Evolutionary conservation across 2,797 vertebrate genomes (phyloP), one percentile per base, ranked within the genome.

Genomic region (Gallinago solitaria): DNA sequence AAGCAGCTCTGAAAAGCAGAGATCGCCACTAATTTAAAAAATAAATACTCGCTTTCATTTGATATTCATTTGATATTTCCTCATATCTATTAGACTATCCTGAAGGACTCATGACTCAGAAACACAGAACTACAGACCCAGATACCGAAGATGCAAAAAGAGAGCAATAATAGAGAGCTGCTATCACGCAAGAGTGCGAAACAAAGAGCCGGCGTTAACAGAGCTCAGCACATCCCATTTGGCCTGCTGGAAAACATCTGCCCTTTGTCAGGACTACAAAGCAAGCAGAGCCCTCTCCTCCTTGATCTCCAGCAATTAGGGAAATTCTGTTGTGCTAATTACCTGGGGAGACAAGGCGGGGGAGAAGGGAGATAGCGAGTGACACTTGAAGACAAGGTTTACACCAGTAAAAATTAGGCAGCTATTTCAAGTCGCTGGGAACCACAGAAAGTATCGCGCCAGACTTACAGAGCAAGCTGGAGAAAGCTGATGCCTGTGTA

Each of bases 241-340:
- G 95, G 96, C 83, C 88, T 95, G 73, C 88, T 94, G 95, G 67
- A 89, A 84, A 95, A 94, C 95, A 96, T 94, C 95, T 96, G 96
- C 91, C 33, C 0, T 59, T 74, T 92, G 94, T 94, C 93, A 95
- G 81, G 68, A 82, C 94, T 89, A 80, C 88, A 96, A 84, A 95
- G 93, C 81, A 73, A 92, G 90, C 67, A 85, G 80, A 93, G 60
- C 67, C 74, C 50, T 90, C 90, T 93, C 50, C 57, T 48, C 88
- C 93, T 94, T 90, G 77, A 96, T 96, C 91, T 87, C 56, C 78
- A 80, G 85, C 93, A 97, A 96, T 96, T 93, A 96, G 88, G 83
- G 86, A 80, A 94, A 94, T 93, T 92, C 94, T 90, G 86, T 83
- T 77, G 90, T 89, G 95, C 94, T 97, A 95, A 95, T 96, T 95